A percentile compares a stretch with the other conserved stretches of the same genome.
phyloP scores from a whole-genome alignment of 1,140 invertebrate genomes.

The Elymnias hypermnestra region DNA sequence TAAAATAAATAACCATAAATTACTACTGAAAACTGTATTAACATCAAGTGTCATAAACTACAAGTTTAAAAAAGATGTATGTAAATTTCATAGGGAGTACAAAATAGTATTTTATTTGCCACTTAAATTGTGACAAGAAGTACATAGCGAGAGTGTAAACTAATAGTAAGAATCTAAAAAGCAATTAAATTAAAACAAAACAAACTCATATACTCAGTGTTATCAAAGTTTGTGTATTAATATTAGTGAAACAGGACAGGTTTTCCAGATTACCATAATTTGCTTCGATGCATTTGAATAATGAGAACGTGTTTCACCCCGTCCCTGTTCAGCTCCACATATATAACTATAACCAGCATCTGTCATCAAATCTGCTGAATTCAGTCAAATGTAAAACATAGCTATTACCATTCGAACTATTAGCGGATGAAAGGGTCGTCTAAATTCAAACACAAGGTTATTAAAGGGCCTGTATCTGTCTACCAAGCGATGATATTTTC shows the following conservation, averaged over 20 bases:
- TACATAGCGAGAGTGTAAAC: too few species aligned
- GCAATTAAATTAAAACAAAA: too few species aligned
- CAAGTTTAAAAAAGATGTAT: too few species aligned
- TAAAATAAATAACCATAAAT: too few species aligned
- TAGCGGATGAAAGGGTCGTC: slow-evolving; percentile 11
- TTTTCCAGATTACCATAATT: slow-evolving; percentile 74
- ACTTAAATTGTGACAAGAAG: too few species aligned
- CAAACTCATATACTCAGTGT: background rate
- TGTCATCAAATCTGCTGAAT: slow-evolving; percentile 20
- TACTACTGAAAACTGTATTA: too few species aligned
- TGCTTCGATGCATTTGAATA: slow-evolving; percentile 75
- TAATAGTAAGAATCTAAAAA: too few species aligned
- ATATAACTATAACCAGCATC: slow-evolving; percentile 20
- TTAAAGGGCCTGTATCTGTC: background rate
- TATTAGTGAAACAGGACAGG: slow-evolving; percentile 72
- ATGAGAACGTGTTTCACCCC: slow-evolving; percentile 64
- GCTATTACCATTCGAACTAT: slow-evolving; percentile 27
- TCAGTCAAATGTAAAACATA: slow-evolving; percentile 30
- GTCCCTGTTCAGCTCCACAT: slow-evolving; percentile 26
- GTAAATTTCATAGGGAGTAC: too few species aligned
- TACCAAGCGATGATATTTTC: too few species aligned
- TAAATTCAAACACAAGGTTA: slow-evolving; percentile 2
- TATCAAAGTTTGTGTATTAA: slow-evolving; percentile 63
- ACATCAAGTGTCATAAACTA: too few species aligned
- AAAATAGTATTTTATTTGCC: too few species aligned